Base-by-base conservation (phyloP, 2,797 vertebrate species). In the Miichthys miiuy region DNA sequence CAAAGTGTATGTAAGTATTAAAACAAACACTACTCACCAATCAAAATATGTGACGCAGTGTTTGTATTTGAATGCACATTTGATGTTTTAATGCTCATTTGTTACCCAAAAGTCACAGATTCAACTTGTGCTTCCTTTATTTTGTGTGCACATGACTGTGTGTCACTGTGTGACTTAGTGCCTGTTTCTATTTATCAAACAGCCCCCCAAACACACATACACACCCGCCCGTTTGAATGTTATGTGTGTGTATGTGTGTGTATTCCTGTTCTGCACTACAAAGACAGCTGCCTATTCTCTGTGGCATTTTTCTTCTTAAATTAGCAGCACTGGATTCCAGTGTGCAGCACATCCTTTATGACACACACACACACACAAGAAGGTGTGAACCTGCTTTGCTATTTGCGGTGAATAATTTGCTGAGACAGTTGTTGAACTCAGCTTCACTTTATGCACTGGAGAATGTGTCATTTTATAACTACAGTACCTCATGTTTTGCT, bases 231-330 rank as follows among this genome's bases (percentile, higher is more conserved):
- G 8, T 47, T 27, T 62, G 42, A 52, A 30, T 30, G 34, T 38
- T 68, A n/a, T 70, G 21, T 68, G 51, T 44, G 71, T 65, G 50
- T 51, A 44, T 79, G 54, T 81, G 68, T 56, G 57, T 41, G 48
- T 68, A 68, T 85, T 89, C 82, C 68, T 86, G 66, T 68, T 25
- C 56, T 51, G 52, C 61, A 83, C 80, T 83, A 89, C 89, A 93
- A 92, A 92, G 89, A 82, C 92, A 94, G 91, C 92, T 93, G 92
- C 41, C 83, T 87, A 64, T 91, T 88, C 88, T 85, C 88, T 78
- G 50, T 9, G 60, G 48, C 57, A 78, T 85, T 83, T 81, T 88
- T 81, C 85, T 89, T 92, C 92, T 70, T 79, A 94, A 93, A 89
- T 93, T 93, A 94, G 91, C 83, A 88, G 64, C 77, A 70, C 60